Base-by-base conservation (phyloP, 1,140 invertebrate genomes). In the Hycleus cichorii region DNA sequence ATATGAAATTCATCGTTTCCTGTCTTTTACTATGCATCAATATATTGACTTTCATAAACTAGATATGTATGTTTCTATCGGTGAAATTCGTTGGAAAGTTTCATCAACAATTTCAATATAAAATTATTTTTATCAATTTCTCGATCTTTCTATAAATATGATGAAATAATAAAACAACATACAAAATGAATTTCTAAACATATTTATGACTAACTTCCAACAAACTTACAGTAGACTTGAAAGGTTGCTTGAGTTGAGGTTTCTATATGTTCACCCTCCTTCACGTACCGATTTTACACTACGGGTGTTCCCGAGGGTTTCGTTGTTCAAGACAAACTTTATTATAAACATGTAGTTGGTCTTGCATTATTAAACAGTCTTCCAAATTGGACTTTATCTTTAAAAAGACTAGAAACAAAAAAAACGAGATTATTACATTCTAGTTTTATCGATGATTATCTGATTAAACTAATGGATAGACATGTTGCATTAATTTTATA, bases 1-100 rank as follows among this genome's bases (percentile, higher is more conserved):
- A 70, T 70, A 71, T 70, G 68, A 69, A 68, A 66, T 69, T 71
- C 69, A 66, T 70, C 68, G 67, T 62, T 60, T 64, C 60, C 52
- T 46, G 45, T 55, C 52, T 55, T 39, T 45, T 32, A 55, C 44
- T 55, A 46, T 53, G 46, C 51, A 38, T 45, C 51, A 46, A 53
- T 53, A 53, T 46, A 53, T 53, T 53, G 51, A 55, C 52, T 47
- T 55, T 55, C 52, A 55, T 55, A 53, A 32, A 32, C 32, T 32
- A 32, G 32, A 7, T 32, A 32, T 32, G 32, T 32, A 18, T 32
- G 32, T 5, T 32, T 5, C 7, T 32, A 32, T 32, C 4, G 7
- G 4, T 5, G 7, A 12, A 44, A 44, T 24, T 5, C 43, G 18
- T 12, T 44, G 18, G 9, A 24, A 44, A 44, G 2, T 11, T 44